A percentile compares a stretch with the other conserved stretches of the same genome.
These are phyloP conservation scores for Leistus spinibarbis DNA, from an alignment of 2,888 invertebrate species.

Conservation along the genomic window DNA sequence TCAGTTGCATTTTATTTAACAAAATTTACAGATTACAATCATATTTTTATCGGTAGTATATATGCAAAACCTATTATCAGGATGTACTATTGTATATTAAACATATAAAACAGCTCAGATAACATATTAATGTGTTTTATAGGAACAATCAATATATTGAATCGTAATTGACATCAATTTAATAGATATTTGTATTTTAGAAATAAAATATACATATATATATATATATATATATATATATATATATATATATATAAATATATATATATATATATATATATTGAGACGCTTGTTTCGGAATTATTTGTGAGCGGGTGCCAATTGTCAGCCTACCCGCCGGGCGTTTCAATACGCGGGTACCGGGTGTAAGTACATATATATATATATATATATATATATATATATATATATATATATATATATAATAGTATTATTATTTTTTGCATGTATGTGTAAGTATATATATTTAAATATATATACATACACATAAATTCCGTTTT, in stretches of 20 bases:
- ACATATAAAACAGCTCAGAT: background rate
- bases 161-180: background rate
- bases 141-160: background rate
- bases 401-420: background rate
- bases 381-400: background rate
- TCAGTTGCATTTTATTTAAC: no score
- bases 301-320: no score
- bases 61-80: background rate
- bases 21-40: background rate
- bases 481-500: background rate
- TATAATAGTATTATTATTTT: background rate
- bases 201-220: no score
- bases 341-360: no score
- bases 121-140: background rate
- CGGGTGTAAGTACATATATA: no score
- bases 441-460: background rate
- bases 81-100: background rate
- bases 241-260: no score
- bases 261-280: no score
- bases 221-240: no score
- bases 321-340: no score
- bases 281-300: no score
- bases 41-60: background rate
- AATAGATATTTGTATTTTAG: no score
- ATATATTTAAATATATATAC: background rate